Evolutionary conservation across 2,888 invertebrate species (phyloP), one percentile per base, ranked within the genome.

Genomic region (Eretmocerus hayati): DNA sequence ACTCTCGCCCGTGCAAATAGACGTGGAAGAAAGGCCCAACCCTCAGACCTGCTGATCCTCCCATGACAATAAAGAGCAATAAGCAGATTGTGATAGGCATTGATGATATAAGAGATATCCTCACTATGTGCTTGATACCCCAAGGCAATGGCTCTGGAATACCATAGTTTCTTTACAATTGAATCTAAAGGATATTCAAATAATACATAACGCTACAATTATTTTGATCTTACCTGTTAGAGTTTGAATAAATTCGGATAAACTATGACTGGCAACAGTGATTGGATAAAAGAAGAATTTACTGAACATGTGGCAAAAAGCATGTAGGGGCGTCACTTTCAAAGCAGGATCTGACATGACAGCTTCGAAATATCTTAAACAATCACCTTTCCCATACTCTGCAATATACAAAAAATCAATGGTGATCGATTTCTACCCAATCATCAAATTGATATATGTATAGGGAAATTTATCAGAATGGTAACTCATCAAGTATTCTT

Each of bases 311-410:
- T 66, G 59, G 4, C 62, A 55, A 35, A 69, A 50, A 19, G 57
- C 69, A 42, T 56, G 41, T 2, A 56, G 53, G n/a, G 69, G 67
- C 39, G 68, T 67, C 15, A 69, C 61, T 58, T 62, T 53, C 15
- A 64, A 51, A 16, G 56, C 57, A 19, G 66, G 61, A 49, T 64
- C 61, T 11, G 56, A 48, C 59, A 64, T 61, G n/a, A 54, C 45
- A 4, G 61, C 56, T 55, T 63, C 55, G 39, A 58, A 59, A 48
- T 69, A 66, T 46, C 63, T 58, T 31, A 59, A 53, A 45, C 69
- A 69, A 16, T 62, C 57, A 1, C 62, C 59, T 3, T 40, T 54
- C 33, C 48, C 62, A 61, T 42, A 18, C 15, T 46, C 56, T 50
- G n/a, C 23, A 39, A 16, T 21, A 38, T 13, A 20, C 15, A n/a